A percentile compares a stretch with the other conserved stretches of the same genome.
These are phyloP conservation scores for Xanthostigma xanthostigma DNA, from an alignment of 2,888 invertebrate species.

Conservation along the genomic window DNA sequence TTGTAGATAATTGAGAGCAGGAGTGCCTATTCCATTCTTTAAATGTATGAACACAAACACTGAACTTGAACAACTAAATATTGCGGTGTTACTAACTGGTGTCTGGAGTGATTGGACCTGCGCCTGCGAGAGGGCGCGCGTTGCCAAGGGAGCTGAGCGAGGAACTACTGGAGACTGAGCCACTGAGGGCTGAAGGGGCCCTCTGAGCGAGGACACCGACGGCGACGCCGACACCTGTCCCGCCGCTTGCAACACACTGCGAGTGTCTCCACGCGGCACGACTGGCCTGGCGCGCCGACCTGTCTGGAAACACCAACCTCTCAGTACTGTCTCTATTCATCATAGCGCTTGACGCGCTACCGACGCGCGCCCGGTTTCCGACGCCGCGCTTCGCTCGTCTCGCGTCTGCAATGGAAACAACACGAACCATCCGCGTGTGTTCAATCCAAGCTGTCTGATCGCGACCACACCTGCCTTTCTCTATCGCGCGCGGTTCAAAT, in stretches of 20 bases:
- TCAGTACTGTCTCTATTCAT: conserved; percentile 1
- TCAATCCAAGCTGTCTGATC: too few relatives aligned
- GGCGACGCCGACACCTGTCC: conserved; percentile 28
- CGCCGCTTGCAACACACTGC: conserved; percentile 65
- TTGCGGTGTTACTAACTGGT: conserved; percentile 35
- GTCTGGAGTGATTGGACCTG: conserved; percentile 54
- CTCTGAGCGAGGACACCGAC: conserved; percentile 20
- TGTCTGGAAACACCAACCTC: conserved; percentile 64
- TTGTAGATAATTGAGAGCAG: too few relatives aligned
- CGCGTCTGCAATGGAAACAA: too few relatives aligned
- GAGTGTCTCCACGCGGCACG: conserved; percentile 77
- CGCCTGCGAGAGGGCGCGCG: conserved; percentile 41
- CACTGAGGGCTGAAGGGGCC: conserved; percentile 71
- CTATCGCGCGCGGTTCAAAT: too few relatives aligned
- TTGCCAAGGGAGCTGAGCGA: conserved; percentile 47
- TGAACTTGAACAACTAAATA: background rate
- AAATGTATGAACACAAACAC: background rate
- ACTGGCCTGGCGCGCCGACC: conserved; percentile 77
- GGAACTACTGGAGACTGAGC: conserved; percentile 54
- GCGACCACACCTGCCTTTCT: too few relatives aligned
- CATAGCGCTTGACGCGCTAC: background rate
- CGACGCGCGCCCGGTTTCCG: too few relatives aligned
- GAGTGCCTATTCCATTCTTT: too few relatives aligned
- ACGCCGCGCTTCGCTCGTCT: too few relatives aligned
- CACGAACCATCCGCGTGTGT: too few relatives aligned